Base-by-base conservation (phyloP, 2,113 vertebrate genomes). In the Fulica atra region DNA sequence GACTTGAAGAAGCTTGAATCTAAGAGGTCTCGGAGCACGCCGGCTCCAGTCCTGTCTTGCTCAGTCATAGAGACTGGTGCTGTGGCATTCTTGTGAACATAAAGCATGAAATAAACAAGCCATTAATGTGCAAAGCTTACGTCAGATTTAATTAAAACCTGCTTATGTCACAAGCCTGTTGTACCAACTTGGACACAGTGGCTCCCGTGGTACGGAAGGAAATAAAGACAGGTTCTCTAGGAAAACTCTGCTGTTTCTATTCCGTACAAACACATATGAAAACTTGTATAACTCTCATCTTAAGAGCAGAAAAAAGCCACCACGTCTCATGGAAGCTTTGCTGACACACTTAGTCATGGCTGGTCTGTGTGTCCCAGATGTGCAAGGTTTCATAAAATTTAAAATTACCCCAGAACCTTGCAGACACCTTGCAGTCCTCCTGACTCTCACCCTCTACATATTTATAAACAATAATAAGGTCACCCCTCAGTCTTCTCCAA, bases 361-460 rank as follows among this genome's bases (percentile, higher is more conserved):
- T 86, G 19, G 24, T 61, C 8, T n/a, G 11, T 4, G 6, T 11
- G 35, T 50, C 3, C 5, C 23, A 16, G 13, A 4, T 1, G 3
- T 16, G 18, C 24, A 28, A 69, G 36, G 40, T 31, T 88, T 54
- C 4, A 19, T 17, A 56, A 60, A 78, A 38, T 40, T 38, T 74
- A 35, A 56, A 53, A 46, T 28, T 28, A 63, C 6, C 14, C 8
- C 20, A 38, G 35, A 21, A 72, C 4, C 7, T 61, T 40, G 23
- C 36, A 88, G 48, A 38, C 14, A 26, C 13, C 71, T 73, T n/a
- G n/a, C n/a, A n/a, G n/a, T 46, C 44, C 44, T 46, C 44, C 44
- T 46, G 44, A 46, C 17, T 46, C 44, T 46, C 44, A 46, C 17
- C 44, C 17, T 46, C 19, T 18, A 46, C 44, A 46, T 46, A 46